These are phyloP conservation scores for Phoeniculus purpureus DNA, from an alignment of 2,797 vertebrate genomes.

Conservation along the genomic window DNA sequence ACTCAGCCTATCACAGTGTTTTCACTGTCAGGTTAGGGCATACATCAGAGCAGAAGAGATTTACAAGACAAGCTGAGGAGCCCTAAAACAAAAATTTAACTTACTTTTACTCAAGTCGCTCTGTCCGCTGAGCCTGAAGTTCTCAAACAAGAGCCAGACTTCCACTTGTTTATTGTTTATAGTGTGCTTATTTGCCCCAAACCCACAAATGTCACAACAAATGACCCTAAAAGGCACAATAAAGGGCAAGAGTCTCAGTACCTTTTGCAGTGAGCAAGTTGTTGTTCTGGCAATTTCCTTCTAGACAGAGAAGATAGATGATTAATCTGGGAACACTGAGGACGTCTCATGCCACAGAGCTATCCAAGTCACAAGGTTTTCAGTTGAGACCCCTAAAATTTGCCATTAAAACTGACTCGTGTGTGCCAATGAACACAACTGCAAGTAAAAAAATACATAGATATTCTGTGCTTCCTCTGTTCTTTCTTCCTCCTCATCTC, in stretches of 20 bases:
- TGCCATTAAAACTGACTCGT: constrained; percentile 1
- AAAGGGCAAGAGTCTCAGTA: constrained; percentile 38
- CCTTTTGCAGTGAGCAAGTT: constrained; percentile 17
- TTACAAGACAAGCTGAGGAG: constrained; percentile 32
- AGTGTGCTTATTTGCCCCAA: constrained; percentile 14
- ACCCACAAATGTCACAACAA: constrained; percentile 19
- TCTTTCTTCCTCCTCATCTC: neutral
- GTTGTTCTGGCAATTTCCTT: constrained; percentile 15
- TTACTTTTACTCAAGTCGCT: neutral
- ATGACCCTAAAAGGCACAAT: constrained; percentile 33
- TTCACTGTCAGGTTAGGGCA: constrained; percentile 24
- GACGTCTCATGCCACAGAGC: neutral
- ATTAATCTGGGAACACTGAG: constrained; percentile 16
- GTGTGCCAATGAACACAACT: neutral
- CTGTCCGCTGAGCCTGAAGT: neutral
- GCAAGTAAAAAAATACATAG: neutral
- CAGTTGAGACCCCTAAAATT: constrained; percentile 15
- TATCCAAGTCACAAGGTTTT: neutral
- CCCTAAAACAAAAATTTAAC: constrained; percentile 4
- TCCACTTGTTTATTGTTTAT: constrained; percentile 38
- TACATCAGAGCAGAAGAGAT: constrained; percentile 38
- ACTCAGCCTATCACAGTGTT: neutral
- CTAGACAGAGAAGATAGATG: constrained; percentile 31
- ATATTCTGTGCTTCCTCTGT: neutral
- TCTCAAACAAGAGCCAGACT: constrained; percentile 26